Evolutionary conservation across 2,888 invertebrate genomes (phyloP).

Genomic region (Venustoraphidia nigricollis): DNA sequence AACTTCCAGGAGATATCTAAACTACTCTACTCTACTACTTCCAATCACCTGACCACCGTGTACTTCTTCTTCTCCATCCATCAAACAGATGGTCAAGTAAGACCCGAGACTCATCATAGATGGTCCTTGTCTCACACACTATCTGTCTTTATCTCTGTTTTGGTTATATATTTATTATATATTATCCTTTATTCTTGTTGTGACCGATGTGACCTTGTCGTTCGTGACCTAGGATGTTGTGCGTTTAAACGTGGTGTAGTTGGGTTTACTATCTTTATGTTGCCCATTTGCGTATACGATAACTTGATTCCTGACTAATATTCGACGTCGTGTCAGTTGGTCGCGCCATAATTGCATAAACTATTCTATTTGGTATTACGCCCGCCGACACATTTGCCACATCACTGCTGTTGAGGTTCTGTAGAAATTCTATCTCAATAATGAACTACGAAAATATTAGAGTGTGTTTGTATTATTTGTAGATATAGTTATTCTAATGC

Average conservation of each 20-base stretch:
- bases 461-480: too few species aligned
- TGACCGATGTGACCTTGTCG: slow-evolving; percentile 31
- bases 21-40: slow-evolving; percentile 27
- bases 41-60: background rate
- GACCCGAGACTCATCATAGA: slow-evolving; percentile 14
- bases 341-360: too few species aligned
- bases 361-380: too few species aligned
- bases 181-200: slow-evolving; percentile 30
- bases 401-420: too few species aligned
- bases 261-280: slow-evolving; percentile 13
- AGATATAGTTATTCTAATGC: too few species aligned
- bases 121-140: slow-evolving; percentile 10
- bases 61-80: slow-evolving; percentile 18
- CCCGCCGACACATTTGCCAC: too few species aligned
- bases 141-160: slow-evolving; percentile 11
- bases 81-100: slow-evolving; percentile 28
- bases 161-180: slow-evolving; percentile 8
- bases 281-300: too few species aligned
- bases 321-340: too few species aligned
- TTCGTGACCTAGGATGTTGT: slow-evolving; percentile 16
- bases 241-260: slow-evolving; percentile 25
- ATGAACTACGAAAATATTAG: too few species aligned
- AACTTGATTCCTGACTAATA: too few species aligned
- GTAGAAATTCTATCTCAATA: too few species aligned
- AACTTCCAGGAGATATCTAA: slow-evolving; percentile 41